Evolutionary conservation across 2,888 invertebrate species (phyloP).

Genomic region (Brachylomia viminalis): DNA sequence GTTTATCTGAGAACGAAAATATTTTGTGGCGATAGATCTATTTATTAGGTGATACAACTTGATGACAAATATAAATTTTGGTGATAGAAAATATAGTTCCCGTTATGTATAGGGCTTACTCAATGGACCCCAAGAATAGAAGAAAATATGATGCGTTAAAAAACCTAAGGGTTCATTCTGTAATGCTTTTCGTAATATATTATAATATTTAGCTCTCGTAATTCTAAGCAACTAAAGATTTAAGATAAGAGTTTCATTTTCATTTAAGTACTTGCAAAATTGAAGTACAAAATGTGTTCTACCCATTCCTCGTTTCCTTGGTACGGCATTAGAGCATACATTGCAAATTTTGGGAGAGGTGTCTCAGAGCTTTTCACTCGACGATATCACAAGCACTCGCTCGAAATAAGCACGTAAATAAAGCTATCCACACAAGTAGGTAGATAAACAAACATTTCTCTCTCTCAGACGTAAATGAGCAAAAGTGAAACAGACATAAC

Average conservation of each 20-base stretch:
- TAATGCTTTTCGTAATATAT: not conserved
- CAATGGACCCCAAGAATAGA: not conserved
- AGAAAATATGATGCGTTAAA: not conserved
- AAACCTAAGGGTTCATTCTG: not conserved
- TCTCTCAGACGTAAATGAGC: slow-evolving; percentile 31
- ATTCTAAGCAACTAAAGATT: not conserved
- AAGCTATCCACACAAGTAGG: slow-evolving; percentile 2
- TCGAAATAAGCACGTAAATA: slow-evolving; percentile 36
- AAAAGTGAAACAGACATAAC: not conserved
- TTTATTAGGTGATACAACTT: no score
- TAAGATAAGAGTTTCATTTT: not conserved
- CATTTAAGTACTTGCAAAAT: slow-evolving; percentile 1
- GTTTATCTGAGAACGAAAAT: no score
- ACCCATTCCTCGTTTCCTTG: slow-evolving; percentile 5
- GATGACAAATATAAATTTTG: no score
- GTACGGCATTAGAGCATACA: slow-evolving; percentile 4
- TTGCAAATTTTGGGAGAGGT: slow-evolving; percentile 36
- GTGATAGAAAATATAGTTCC: no score
- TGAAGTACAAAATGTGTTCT: not conserved
- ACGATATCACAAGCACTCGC: slow-evolving; percentile 30
- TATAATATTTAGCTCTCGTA: not conserved
- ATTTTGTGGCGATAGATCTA: no score
- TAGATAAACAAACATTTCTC: slow-evolving; percentile 19
- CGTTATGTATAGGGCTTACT: not conserved
- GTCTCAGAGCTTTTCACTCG: slow-evolving; percentile 16